Evolutionary conservation across 2,888 invertebrate genomes (phyloP).

Genomic region (Ormyrus rosae): DNA sequence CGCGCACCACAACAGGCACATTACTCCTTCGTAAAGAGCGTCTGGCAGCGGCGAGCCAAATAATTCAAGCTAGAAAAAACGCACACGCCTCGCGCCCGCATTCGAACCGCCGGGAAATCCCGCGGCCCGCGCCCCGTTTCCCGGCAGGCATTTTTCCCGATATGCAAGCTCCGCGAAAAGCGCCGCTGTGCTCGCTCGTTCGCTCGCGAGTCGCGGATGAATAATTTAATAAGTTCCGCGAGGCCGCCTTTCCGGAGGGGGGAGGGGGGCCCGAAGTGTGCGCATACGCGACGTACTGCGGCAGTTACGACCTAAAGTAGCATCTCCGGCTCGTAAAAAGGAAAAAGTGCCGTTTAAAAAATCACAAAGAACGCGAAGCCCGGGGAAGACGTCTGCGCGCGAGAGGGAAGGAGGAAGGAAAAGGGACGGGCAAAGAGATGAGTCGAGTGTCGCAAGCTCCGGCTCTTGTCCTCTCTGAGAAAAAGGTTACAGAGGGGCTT

Average conservation of each 20-base stretch:
- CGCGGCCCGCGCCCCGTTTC: too few relatives aligned
- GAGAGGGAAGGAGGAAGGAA: constrained; percentile 26
- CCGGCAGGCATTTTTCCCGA: too few relatives aligned
- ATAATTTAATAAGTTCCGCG: constrained; percentile 38
- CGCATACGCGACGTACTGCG: not conserved
- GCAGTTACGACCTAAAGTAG: constrained; percentile 11
- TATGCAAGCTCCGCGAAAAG: not conserved
- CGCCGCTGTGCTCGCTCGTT: not conserved
- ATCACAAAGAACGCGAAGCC: constrained; percentile 61
- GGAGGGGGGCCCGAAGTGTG: not conserved
- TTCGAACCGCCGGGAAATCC: too few relatives aligned
- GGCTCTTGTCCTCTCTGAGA: constrained; percentile 15
- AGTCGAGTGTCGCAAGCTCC: constrained; percentile 9
- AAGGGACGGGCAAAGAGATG: not conserved
- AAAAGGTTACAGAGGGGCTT: constrained; percentile 25
- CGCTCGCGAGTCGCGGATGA: constrained; percentile 12
- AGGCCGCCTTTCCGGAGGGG: too few relatives aligned
- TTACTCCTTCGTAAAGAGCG: too few relatives aligned
- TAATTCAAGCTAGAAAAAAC: too few relatives aligned
- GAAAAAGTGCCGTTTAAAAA: constrained; percentile 57
- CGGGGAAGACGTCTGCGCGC: not conserved
- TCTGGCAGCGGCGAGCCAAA: too few relatives aligned
- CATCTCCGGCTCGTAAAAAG: constrained; percentile 35
- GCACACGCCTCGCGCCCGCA: too few relatives aligned
- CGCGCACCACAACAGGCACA: too few relatives aligned